Percentiles rank a stretch among this genome's conserved stretches.
Evolutionary conservation across 2,113 vertebrate genomes (phyloP).

Genomic region (Mesitornis unicolor): DNA sequence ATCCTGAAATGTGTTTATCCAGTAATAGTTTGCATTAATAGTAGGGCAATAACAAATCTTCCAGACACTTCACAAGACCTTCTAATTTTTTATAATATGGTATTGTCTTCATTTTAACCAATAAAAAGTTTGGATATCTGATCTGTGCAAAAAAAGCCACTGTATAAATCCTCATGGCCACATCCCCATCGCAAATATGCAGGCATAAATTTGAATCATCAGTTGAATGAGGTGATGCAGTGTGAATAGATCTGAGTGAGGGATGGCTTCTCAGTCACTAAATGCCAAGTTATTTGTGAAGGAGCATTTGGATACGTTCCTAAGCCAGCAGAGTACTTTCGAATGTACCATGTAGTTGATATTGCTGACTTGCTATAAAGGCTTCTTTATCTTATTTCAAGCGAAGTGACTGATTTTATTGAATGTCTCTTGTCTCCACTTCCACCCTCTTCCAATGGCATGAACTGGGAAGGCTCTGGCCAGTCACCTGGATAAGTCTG

Average conservation of each 20-base stretch:
- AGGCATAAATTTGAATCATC: neutral
- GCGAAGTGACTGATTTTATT: neutral
- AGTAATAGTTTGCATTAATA: neutral
- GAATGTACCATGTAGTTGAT: neutral
- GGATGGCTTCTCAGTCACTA: neutral
- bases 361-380: neutral
- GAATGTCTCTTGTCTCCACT: neutral
- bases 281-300: neutral
- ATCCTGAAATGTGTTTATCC: neutral
- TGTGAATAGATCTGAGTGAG: neutral
- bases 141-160: neutral
- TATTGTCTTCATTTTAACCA: neutral
- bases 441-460: neutral
- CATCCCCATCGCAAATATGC: neutral
- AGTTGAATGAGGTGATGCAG: neutral
- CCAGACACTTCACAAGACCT: neutral
- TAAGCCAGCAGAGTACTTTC: neutral
- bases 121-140: neutral
- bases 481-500: slow-evolving; percentile 75
- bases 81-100: neutral
- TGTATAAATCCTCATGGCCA: neutral
- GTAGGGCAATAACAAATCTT: neutral
- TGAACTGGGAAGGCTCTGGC: slow-evolving; percentile 68
- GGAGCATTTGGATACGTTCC: neutral
- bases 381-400: neutral